These are phyloP conservation scores for Vespertilio murinus DNA, from an alignment of 2,797 vertebrate species.

Conservation along the genomic window DNA sequence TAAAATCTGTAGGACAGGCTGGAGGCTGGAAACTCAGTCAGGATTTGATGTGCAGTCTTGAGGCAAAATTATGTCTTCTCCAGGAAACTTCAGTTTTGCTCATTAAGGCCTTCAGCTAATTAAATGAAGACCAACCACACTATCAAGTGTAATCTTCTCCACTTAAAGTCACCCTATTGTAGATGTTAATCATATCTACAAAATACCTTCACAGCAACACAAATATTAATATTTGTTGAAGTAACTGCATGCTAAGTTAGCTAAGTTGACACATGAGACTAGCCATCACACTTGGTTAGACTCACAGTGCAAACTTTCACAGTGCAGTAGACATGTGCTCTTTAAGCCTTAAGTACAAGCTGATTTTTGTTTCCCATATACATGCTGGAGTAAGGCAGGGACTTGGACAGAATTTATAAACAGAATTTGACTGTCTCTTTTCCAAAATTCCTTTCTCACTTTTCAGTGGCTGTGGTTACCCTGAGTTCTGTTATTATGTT, in stretches of 20 bases:
- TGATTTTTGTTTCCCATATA: not conserved
- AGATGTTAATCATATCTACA: not conserved
- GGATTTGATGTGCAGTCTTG: not conserved
- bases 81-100: not conserved
- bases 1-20: not conserved
- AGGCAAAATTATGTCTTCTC: not conserved
- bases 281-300: not conserved
- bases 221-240: not conserved
- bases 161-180: not conserved
- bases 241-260: not conserved
- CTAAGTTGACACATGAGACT: not conserved
- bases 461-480: not conserved
- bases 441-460: not conserved
- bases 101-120: not conserved
- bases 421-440: not conserved
- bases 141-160: not conserved
- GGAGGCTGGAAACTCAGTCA: not conserved
- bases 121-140: not conserved
- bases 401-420: not conserved
- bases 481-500: constrained; percentile 7
- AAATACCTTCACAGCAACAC: not conserved
- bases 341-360: not conserved
- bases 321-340: not conserved
- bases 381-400: not conserved
- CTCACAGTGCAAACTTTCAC: not conserved